These are phyloP conservation scores for Coreoperca whiteheadi DNA, from an alignment of 2,113 vertebrate genomes.

Conservation along the genomic window DNA sequence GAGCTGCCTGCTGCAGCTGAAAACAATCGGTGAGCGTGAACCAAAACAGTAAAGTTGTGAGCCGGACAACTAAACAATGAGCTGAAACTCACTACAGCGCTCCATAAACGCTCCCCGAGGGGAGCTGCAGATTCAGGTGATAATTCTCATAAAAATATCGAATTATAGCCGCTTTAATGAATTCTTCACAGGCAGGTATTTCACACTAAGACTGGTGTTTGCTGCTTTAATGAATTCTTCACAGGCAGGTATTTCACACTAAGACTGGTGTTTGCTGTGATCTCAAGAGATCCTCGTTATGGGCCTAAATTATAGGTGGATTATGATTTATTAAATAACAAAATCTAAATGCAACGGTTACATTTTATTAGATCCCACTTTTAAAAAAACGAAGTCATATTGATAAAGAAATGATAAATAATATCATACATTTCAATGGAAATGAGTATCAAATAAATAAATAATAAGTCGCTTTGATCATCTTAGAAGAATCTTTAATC, in stretches of 20 bases:
- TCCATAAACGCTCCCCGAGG: background rate
- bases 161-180: too few relatives aligned
- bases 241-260: background rate
- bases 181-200: background rate
- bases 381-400: background rate
- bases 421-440: background rate
- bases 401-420: background rate
- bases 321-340: background rate
- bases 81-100: background rate
- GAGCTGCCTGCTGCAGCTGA: too few relatives aligned
- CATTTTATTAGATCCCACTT: background rate
- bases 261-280: background rate
- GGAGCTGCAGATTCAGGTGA: background rate
- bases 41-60: background rate
- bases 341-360: background rate
- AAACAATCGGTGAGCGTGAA: too few relatives aligned
- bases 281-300: background rate
- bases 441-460: background rate
- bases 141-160: too few relatives aligned
- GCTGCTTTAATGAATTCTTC: background rate
- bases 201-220: background rate
- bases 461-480: background rate
- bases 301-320: too few relatives aligned
- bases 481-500: background rate
- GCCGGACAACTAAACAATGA: background rate